Evolutionary conservation across 2,797 vertebrate genomes (phyloP).

Genomic region (Sternarchorhynchus goeldii): DNA sequence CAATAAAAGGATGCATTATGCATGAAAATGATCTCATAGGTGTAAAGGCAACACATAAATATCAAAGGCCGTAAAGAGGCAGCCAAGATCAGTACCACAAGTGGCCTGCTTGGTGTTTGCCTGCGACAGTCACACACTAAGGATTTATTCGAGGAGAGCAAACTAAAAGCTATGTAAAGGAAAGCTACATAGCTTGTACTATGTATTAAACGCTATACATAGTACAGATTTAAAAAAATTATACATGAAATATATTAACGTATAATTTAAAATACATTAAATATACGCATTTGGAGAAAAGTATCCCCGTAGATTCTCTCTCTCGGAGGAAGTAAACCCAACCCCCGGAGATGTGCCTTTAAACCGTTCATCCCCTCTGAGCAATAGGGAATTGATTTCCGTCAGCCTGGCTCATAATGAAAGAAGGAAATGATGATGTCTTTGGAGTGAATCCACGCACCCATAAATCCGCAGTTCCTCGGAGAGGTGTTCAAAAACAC

Average conservation of each 20-base stretch:
- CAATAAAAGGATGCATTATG: slow-evolving; percentile 21
- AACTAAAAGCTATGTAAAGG: too few relatives aligned
- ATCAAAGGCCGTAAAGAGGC: not conserved
- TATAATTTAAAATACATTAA: not conserved
- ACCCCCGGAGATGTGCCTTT: slow-evolving; percentile 26
- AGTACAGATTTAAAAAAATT: too few relatives aligned
- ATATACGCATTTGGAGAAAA: not conserved
- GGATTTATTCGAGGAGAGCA: not conserved
- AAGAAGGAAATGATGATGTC: slow-evolving; percentile 45
- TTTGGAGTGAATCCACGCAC: slow-evolving; percentile 30
- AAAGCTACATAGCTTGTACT: too few relatives aligned
- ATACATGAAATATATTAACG: not conserved
- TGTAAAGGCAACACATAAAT: not conserved
- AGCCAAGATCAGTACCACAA: not conserved
- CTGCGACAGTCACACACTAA: not conserved
- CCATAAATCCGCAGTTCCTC: slow-evolving; percentile 46
- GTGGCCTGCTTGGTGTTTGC: too few relatives aligned
- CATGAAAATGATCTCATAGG: slow-evolving; percentile 28
- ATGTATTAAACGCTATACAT: too few relatives aligned
- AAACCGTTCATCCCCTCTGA: slow-evolving; percentile 18
- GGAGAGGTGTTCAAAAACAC: slow-evolving; percentile 48
- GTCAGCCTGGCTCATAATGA: slow-evolving; percentile 36
- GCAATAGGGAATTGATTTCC: slow-evolving; percentile 37
- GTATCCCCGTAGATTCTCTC: not conserved
- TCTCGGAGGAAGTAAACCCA: not conserved